These are phyloP conservation scores for Aldrovandia affinis DNA, from an alignment of 2,797 vertebrate species.

Conservation along the genomic window DNA sequence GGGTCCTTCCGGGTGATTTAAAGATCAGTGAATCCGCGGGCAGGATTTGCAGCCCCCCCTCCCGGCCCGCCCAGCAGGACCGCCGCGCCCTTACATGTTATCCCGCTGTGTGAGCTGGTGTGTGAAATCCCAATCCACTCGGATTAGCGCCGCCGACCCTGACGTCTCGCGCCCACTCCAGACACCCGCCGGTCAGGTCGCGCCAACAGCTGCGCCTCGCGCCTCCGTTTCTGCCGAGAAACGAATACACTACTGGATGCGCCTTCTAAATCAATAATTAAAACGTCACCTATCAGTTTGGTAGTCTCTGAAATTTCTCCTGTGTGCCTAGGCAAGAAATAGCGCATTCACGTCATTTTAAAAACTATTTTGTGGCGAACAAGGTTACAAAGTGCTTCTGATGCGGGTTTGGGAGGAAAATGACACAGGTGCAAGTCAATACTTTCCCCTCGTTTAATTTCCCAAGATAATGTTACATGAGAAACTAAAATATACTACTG, in stretches of 20 bases:
- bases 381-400: not conserved
- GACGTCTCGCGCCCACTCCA: constrained; percentile 63
- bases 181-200: constrained; percentile 41
- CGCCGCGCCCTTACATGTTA: constrained; percentile 56
- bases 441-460: too few species aligned
- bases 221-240: constrained; percentile 67
- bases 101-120: constrained; percentile 40
- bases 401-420: not conserved
- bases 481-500: not conserved
- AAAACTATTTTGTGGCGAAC: not conserved
- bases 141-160: constrained; percentile 64
- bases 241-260: not conserved
- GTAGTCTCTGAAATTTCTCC: not conserved
- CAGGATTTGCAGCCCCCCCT: not conserved
- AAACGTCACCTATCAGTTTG: not conserved
- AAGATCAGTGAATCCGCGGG: not conserved
- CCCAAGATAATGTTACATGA: not conserved
- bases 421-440: too few species aligned
- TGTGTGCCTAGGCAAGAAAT: not conserved
- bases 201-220: constrained; percentile 37
- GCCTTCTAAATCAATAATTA: not conserved
- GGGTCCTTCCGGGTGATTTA: not conserved
- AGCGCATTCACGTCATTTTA: not conserved
- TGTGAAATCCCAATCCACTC: constrained; percentile 63
- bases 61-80: constrained; percentile 35